Base-by-base conservation (phyloP, 2,888 invertebrate species). In the Meandrusa payeni region DNA sequence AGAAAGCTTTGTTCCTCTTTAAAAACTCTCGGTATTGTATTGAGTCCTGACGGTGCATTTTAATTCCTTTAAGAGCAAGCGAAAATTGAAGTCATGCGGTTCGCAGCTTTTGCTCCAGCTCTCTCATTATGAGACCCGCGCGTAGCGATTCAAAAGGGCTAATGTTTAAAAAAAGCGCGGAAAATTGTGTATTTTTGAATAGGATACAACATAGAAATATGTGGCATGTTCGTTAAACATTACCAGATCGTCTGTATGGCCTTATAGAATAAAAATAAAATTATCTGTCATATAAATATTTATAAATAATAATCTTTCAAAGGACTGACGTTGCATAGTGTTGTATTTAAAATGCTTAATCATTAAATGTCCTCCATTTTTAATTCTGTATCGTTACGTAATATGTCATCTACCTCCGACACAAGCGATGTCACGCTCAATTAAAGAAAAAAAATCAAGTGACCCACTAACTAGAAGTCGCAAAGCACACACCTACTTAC, bases 391-490 rank as follows among this genome's bases (percentile, higher is more conserved):
- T 13, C 10, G 15, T 19, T 5, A 9, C 13, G 6, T 19, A 20
- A 20, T 2, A 31, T 10, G 4, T 10, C 12, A 12, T 17, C 20
- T 6, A 2, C 22, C 2, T 10, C 5, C 10, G 4, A 37, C 40
- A 48, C 29, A 41, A 6, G 5, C 12, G 22, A 24, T 11, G 42
- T 44, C 38, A 7, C 34, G 23, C 17, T 33, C 26, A 57, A 58
- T 53, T 33, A 31, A 44, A 38, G 26, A 20, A 9, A 44, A 27
- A 51, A 51, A 50, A 50, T 41, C 32, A 46, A 46, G 46, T 80
- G 78, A 82, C 80, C 83, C 55, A 79, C 76, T 82, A 77, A 69
- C 52, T 57, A 64, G 61, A 61, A 68, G 72, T 59, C 62, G 50
- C 54, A 47, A 54, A 28, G 23, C 33, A 19, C 17, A 23, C 19